These are phyloP conservation scores for Lepus oiostolus DNA, from an alignment of 2,797 vertebrate species.

Conservation along the genomic window DNA sequence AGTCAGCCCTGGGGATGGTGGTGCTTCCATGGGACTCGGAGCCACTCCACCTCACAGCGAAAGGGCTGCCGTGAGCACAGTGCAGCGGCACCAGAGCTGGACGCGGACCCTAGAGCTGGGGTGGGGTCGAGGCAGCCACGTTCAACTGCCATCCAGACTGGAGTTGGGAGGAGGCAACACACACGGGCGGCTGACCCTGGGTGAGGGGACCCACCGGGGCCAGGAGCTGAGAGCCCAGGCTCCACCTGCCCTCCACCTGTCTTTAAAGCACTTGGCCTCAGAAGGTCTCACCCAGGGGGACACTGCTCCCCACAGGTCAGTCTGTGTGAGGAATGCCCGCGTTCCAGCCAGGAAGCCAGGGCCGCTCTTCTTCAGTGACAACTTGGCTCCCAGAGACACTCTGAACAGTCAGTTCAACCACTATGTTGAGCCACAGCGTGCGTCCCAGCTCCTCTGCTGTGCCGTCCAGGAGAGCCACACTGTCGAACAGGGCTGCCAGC, in stretches of 20 bases:
- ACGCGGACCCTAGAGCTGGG: no score
- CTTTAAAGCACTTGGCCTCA: no score
- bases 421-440: neutral
- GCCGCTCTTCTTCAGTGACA: neutral
- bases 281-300: neutral
- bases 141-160: no score
- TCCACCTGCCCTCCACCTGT: accelerated
- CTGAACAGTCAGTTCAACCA: neutral
- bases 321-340: accelerated
- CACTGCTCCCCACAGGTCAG: neutral
- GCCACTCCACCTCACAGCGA: no score
- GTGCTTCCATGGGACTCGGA: no score
- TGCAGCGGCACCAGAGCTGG: no score
- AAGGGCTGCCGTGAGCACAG: no score
- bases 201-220: no score
- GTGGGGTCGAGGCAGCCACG: accelerated
- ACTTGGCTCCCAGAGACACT: neutral
- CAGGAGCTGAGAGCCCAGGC: no score
- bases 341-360: neutral
- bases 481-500: neutral
- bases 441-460: neutral
- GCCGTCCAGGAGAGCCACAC: neutral
- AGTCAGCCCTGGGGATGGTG: no score
- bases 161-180: no score
- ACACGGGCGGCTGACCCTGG: accelerated